Evolutionary conservation across 2,797 vertebrate genomes (phyloP).

Genomic region (Steatocranus sp.): DNA sequence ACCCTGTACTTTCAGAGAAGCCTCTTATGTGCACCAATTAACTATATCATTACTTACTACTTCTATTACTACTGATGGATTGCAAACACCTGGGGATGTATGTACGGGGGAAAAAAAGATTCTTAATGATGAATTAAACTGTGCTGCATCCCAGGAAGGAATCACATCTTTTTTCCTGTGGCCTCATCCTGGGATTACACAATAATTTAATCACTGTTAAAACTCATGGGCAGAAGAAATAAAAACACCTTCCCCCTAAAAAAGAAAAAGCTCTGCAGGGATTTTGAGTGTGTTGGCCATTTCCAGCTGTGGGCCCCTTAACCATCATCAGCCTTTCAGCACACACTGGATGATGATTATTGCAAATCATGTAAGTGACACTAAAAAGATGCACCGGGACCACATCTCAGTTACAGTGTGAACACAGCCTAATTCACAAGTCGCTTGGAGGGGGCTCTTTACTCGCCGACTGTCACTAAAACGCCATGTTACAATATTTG

Average conservation of each 20-base stretch:
- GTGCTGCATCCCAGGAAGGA: neutral
- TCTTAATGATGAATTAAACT: neutral
- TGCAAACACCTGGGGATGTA: neutral
- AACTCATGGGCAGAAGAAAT: neutral
- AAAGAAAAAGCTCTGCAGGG: neutral
- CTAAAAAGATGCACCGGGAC: slow-evolving; percentile 4
- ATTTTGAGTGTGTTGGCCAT: neutral
- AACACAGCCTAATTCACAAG: slow-evolving; percentile 18
- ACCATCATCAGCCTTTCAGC: slow-evolving; percentile 16
- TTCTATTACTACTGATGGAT: neutral
- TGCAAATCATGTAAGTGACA: slow-evolving; percentile 2
- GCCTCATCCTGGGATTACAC: neutral
- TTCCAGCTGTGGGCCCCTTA: neutral
- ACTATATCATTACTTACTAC: neutral
- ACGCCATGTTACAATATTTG: slow-evolving; percentile 81
- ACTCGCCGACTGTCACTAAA: slow-evolving; percentile 52
- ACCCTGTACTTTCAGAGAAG: neutral
- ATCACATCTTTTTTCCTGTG: neutral
- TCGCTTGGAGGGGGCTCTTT: slow-evolving; percentile 23
- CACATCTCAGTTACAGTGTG: neutral
- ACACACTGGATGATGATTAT: neutral
- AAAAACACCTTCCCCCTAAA: neutral
- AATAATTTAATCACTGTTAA: neutral
- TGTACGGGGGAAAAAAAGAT: fast-evolving
- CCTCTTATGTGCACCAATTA: neutral